phyloP scores from a whole-genome alignment of 2,113 vertebrate genomes.

The Colistium nudipinnis region DNA sequence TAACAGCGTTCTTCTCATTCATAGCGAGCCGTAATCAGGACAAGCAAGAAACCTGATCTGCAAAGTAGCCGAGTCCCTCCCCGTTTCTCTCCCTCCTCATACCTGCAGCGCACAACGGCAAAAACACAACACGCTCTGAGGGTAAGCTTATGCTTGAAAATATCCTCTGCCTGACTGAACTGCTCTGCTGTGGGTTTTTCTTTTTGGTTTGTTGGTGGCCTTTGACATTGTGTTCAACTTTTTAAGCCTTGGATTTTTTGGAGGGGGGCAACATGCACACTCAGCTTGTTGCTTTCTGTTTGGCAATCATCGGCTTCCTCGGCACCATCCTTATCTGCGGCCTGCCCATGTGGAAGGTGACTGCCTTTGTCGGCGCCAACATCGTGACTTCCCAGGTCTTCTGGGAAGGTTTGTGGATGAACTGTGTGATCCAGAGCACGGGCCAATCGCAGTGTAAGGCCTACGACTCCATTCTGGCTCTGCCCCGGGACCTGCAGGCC shows the following conservation, averaged over 20 bases:
- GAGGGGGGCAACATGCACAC: slow-evolving; percentile 76
- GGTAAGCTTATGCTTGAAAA: slow-evolving; percentile 11
- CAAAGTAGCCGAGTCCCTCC: slow-evolving; percentile 67
- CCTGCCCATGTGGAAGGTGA: slow-evolving; percentile 91
- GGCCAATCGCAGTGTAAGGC: slow-evolving; percentile 85
- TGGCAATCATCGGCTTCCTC: slow-evolving; percentile 87
- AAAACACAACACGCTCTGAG: slow-evolving; percentile 20
- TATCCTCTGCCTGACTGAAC: background rate
- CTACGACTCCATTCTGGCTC: slow-evolving; percentile 84
- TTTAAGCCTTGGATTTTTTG: background rate
- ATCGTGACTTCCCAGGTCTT: slow-evolving; percentile 89
- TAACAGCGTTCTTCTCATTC: slow-evolving; percentile 18
- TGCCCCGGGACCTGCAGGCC: slow-evolving; percentile 80
- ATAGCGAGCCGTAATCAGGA: slow-evolving; percentile 66
- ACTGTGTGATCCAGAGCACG: slow-evolving; percentile 84
- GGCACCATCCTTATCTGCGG: slow-evolving; percentile 87
- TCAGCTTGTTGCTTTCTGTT: slow-evolving; percentile 84
- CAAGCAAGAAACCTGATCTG: slow-evolving; percentile 70
- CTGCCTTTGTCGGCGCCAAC: slow-evolving; percentile 88
- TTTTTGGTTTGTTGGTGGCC: background rate
- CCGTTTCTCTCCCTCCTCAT: slow-evolving; percentile 31
- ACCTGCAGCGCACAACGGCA: slow-evolving; percentile 26
- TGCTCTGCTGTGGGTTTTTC: background rate
- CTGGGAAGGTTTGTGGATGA: slow-evolving; percentile 89
- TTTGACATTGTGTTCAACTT: background rate